phyloP scores from a whole-genome alignment of 2,797 vertebrate species.

The Trachurus trachurus region DNA sequence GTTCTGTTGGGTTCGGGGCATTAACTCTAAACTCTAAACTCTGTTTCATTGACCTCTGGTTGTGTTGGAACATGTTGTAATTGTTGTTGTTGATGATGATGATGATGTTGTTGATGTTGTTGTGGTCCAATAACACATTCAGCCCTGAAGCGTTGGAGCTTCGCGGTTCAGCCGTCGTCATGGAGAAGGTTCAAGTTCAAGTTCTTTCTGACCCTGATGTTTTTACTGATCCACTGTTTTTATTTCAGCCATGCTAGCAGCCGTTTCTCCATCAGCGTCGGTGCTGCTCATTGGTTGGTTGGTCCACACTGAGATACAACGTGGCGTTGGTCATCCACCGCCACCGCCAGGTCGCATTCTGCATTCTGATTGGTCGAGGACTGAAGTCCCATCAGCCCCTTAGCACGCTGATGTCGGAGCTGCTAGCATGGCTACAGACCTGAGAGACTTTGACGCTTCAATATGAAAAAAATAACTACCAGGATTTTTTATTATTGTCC shows the following conservation, averaged over 20 bases:
- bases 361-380: background rate
- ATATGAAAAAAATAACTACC: background rate
- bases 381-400: background rate
- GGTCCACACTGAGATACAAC: background rate
- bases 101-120: constrained; percentile 17
- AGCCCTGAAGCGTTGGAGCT: background rate
- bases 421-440: constrained; percentile 26
- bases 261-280: background rate
- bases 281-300: too few relatives aligned
- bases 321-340: background rate
- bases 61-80: constrained; percentile 37
- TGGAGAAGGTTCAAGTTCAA: background rate
- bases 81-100: constrained; percentile 21
- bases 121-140: constrained; percentile 26
- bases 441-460: background rate
- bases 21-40: constrained; percentile 64
- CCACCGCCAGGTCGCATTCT: too few relatives aligned
- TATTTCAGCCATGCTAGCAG: constrained; percentile 19
- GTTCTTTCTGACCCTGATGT: too few relatives aligned
- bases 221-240: background rate
- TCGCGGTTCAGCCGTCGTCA: background rate
- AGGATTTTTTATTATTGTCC: background rate
- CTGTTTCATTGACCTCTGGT: constrained; percentile 62
- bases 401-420: constrained; percentile 1
- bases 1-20: constrained; percentile 52